Percentiles rank a stretch among this genome's conserved stretches.
Evolutionary conservation across 2,113 vertebrate species (phyloP).

Genomic region (Terrapene triunguis): DNA sequence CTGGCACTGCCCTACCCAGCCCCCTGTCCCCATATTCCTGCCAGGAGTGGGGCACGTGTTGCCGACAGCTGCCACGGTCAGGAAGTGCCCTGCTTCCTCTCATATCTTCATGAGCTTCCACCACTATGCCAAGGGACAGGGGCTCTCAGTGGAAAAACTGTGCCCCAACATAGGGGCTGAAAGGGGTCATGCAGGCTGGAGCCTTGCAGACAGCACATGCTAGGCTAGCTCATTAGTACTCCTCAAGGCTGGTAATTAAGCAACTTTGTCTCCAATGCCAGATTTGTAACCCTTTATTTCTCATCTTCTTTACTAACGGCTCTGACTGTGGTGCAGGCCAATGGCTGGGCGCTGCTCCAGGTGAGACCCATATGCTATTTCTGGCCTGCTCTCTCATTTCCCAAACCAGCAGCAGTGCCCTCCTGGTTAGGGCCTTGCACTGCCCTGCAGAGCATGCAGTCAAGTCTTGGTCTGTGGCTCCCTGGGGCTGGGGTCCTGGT

Average conservation of each 20-base stretch:
- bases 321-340: not conserved
- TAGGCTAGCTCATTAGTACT: not conserved
- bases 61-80: slow-evolving; percentile 12
- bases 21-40: slow-evolving; percentile 5
- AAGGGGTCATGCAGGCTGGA: not conserved
- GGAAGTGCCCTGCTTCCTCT: not conserved
- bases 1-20: not conserved
- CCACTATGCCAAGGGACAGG: not conserved
- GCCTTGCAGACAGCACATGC: not conserved
- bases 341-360: not conserved
- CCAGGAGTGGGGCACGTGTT: not conserved
- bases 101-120: not conserved
- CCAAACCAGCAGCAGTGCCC: not conserved
- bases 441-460: not conserved
- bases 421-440: not conserved
- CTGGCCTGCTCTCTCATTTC: not conserved
- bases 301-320: not conserved
- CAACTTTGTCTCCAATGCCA: not conserved
- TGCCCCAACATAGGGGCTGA: not conserved
- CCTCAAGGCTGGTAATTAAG: not conserved
- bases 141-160: not conserved
- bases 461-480: not conserved
- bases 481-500: not conserved
- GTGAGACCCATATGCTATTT: not conserved
- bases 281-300: not conserved